Conservation (phyloP, 2,888 invertebrate genomes). For the Tetranychus piercei region DNA sequence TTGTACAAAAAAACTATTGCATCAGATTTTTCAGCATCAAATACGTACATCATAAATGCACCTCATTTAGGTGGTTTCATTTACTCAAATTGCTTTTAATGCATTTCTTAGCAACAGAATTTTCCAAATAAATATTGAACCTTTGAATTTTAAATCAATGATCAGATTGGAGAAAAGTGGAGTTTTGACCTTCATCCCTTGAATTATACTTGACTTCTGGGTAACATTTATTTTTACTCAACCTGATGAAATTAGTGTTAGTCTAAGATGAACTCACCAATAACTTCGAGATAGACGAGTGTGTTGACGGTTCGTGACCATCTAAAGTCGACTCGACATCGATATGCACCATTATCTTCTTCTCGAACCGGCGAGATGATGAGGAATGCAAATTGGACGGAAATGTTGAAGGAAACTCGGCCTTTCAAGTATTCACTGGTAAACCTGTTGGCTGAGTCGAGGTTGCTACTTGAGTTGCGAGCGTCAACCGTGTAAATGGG, state of each 20-base stretch:
- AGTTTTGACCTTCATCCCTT: no score
- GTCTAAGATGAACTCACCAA: slow-evolving; percentile 1
- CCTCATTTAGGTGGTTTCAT: no score
- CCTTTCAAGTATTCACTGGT: not conserved
- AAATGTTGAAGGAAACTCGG: slow-evolving; percentile 6
- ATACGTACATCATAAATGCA: no score
- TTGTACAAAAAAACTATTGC: no score
- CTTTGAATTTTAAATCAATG: no score
- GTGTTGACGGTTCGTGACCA: slow-evolving; percentile 9
- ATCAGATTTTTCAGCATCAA: no score
- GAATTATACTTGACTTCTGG: no score
- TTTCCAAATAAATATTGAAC: no score
- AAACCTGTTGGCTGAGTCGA: not conserved
- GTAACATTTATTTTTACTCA: no score
- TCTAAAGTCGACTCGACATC: slow-evolving; percentile 12
- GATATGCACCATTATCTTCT: slow-evolving; percentile 8
- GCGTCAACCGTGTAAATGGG: slow-evolving; percentile 10
- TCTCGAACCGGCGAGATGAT: not conserved
- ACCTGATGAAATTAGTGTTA: not conserved
- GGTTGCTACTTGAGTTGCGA: not conserved
- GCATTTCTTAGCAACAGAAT: no score
- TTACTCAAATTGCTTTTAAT: no score
- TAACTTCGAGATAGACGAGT: slow-evolving; percentile 9
- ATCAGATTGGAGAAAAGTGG: no score
- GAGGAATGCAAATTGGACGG: slow-evolving; percentile 7